Evolutionary conservation across 2,888 invertebrate species (phyloP), one percentile per base, ranked within the genome.

Genomic region (Belgica antarctica): DNA sequence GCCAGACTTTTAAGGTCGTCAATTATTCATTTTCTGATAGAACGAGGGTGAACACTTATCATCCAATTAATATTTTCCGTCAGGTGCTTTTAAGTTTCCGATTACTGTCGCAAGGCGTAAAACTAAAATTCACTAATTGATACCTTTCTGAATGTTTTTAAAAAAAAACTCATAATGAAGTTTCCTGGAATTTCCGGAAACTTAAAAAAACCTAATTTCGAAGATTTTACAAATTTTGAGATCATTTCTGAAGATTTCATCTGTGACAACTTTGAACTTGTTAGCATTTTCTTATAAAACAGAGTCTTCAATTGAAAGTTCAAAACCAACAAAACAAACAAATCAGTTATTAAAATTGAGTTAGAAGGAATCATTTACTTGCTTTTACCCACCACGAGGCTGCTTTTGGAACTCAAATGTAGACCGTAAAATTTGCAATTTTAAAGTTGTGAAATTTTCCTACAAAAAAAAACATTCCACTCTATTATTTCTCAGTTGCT

Each of bases 361-460:
- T 34, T 12, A 34, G 34, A 34, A 34, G 12, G 7, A n/a, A 34
- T 34, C 12, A 10, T 15, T 41, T 15, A 41, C n/a, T 41, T 41
- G 12, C 41, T 3, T 41, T 27, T 57, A 57, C 57, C 68, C 34
- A 68, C 68, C 57, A 34, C 68, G 57, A 68, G 57, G 68, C 19
- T 25, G 31, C 47, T 68, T 27, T 68, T 57, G 57, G 57, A 57
- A 68, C 34, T 57, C 27, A 52, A 68, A 68, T 68, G 68, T 68
- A 57, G 68, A 68, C 68, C 68, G 34, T 68, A 34, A 68, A 68
- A 68, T 68, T n/a, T 68, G 52, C 68, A 57, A 68, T 68, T 68
- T 68, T 24, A 68, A 31, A 57, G 52, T 68, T 66, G 47, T 47
- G 65, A 66, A 66, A 66, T 66, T 66, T n/a, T 52, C 52, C 52